phyloP scores from a whole-genome alignment of 2,113 vertebrate genomes.

The Camelus dromedarius region DNA sequence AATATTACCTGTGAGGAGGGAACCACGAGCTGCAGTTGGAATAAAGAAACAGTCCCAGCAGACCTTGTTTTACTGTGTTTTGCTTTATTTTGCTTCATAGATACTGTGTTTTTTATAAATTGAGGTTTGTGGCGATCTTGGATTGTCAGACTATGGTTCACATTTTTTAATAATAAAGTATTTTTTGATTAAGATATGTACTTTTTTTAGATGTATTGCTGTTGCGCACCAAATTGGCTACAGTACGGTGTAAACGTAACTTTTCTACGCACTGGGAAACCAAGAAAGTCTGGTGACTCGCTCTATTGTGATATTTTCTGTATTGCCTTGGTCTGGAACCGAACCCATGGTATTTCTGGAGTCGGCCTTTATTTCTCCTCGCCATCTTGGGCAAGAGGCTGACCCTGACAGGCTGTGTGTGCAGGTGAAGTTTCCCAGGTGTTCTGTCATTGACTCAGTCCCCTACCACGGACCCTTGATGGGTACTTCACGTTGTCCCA shows the following conservation, averaged over 20 bases:
- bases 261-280: background rate
- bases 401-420: too few species aligned
- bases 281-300: background rate
- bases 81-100: background rate
- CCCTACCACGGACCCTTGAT: background rate
- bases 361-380: background rate
- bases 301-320: background rate
- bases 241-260: background rate
- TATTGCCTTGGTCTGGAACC: background rate
- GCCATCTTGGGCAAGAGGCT: background rate
- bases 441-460: fast-evolving
- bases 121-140: background rate
- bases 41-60: background rate
- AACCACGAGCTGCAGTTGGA: background rate
- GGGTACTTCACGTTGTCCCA: background rate
- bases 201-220: background rate
- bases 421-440: background rate
- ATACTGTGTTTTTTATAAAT: background rate
- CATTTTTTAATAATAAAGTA: background rate
- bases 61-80: background rate
- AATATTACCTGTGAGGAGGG: background rate
- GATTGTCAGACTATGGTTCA: background rate
- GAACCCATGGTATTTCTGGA: background rate
- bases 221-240: too few species aligned
- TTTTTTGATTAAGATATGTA: background rate